Conservation (phyloP, 2,113 vertebrate genomes). For the Ammospiza caudacuta region DNA sequence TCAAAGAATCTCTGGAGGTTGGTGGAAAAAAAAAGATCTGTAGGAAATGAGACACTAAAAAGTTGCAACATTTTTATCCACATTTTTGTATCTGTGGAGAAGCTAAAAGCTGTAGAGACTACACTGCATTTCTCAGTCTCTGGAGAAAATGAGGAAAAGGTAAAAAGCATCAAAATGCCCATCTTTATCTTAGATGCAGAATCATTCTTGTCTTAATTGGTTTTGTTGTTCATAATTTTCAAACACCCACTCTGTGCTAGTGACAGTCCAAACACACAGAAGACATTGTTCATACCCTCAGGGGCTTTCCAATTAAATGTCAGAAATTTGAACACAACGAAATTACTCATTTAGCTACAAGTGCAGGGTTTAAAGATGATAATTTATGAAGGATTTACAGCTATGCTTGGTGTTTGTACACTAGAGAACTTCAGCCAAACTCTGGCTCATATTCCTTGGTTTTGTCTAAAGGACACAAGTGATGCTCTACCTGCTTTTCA, state of each 20-base stretch:
- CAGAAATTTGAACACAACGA: neutral
- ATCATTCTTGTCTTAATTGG: neutral
- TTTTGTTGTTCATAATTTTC: neutral
- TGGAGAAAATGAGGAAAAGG: neutral
- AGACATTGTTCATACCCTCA: neutral
- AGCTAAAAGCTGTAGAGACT: neutral
- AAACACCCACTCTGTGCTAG: neutral
- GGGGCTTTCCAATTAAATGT: neutral
- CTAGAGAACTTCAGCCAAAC: neutral
- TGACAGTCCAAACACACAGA: neutral
- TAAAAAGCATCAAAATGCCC: neutral
- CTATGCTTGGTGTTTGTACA: neutral
- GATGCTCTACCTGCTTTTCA: neutral
- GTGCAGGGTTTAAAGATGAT: neutral
- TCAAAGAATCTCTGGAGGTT: conserved; percentile 43
- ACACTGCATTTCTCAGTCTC: neutral
- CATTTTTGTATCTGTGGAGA: neutral
- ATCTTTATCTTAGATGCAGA: neutral
- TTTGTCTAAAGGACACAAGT: neutral
- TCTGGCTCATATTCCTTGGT: neutral
- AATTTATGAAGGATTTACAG: neutral
- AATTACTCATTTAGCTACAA: neutral
- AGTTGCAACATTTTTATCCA: neutral
- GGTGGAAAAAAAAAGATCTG: neutral
- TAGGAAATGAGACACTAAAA: neutral